Base-by-base conservation (phyloP, 1,140 invertebrate species). In the Batillaria attramentaria region DNA sequence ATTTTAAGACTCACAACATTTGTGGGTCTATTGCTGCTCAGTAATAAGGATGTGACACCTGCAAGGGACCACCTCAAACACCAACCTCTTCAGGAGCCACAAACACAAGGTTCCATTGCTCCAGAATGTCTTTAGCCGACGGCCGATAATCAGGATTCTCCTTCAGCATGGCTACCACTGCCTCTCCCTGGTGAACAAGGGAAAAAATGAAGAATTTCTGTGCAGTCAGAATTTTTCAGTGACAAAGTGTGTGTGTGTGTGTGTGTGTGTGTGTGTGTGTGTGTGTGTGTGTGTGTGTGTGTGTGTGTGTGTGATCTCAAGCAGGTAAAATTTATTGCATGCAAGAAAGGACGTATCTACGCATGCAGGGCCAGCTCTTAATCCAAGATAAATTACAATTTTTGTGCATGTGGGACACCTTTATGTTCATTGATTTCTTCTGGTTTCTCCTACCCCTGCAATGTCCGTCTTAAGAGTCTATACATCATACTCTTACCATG, bases 211-310 rank as follows among this genome's bases (percentile, higher is more conserved):
- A n/a, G n/a, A n/a, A n/a, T n/a, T 66, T 31, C 13, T 6, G 28
- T 66, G 13, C 5, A 6, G 57, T 62, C 20, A n/a, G 57, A n/a
- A 28, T 62, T 18, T 62, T 18, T 62, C 20, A n/a, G 57, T 62
- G 57, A n/a, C 20, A n/a, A 33, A 10, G 62, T 31, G 62, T 31
- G 62, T 31, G 33, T 31, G 62, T 66, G 62, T 66, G 62, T 66
- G 62, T 66, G 62, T 66, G 62, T 66, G 62, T 66, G 62, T 66
- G 62, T 66, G 62, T 66, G 62, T 66, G 62, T 66, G 13, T 18
- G 13, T 66, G 62, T 31, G 31, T 13, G 10, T 35, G 62, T 66
- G 10, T 69, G 68, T 69, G 33, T 1, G 68, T 69, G 68, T 37
- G 35, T 39, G n/a, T 3, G 68, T 37, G 35, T 37, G 68, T 69